Evolutionary conservation across 2,888 invertebrate genomes (phyloP), one percentile per base, ranked within the genome.

Genomic region (Liodrosophila aerea): DNA sequence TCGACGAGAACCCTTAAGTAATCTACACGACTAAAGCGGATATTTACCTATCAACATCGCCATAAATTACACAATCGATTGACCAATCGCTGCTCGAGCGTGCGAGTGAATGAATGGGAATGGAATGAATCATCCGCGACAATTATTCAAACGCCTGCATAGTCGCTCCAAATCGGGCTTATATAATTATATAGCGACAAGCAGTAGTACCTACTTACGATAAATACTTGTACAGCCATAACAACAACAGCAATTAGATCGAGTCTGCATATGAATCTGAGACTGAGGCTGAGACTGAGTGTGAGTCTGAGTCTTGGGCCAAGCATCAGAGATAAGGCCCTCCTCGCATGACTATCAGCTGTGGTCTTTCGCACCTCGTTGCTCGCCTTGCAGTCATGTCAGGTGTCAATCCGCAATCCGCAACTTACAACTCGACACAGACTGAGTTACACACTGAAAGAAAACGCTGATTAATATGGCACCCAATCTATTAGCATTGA

Each of bases 41-140:
- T 66, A 84, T 85, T 67, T 68, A 56, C 67, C 82, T 81, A 81
- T 85, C 74, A 84, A 72, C 75, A 74, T 65, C 57, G 47, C 72
- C 84, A 82, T 82, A 82, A 82, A 82, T 74, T 60, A 73, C 56
- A 51, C 34, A 36, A 49, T 49, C 45, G 68, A 49, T 46, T 45
- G 36, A 15, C 46, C 64, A 51, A 64, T 46, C 53, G 45, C 12
- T 8, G n/a, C 12, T 37, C 31, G 37, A 22, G 45, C 27, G 18
- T 16, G 13, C 31, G 34, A 49, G 37, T 53, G 50, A 50, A 43
- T 34, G 52, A 51, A n/a, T n/a, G n/a, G n/a, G n/a, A n/a, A n/a
- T n/a, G 2, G 22, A 22, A 62, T 73, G 77, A 84, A 72, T 71
- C 71, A 69, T 63, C 60, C 56, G 64, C 70, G n/a, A 47, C 34